Evolutionary conservation across 37 sponge, comb jelly and placozoan species (phyloP).

Genomic region (Ianthella basta): DNA sequence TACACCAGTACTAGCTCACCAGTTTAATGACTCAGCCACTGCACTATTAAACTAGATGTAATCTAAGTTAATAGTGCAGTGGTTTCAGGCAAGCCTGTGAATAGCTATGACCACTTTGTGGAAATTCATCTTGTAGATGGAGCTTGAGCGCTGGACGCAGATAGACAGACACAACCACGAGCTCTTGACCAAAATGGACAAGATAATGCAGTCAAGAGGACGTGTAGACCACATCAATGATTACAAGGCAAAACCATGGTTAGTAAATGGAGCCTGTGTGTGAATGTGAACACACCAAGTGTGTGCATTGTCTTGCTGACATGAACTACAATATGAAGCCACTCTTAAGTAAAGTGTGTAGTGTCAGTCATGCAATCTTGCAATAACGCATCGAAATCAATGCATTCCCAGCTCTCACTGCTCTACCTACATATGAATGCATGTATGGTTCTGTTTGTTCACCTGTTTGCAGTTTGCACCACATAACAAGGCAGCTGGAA

Average conservation of each 20-base stretch:
- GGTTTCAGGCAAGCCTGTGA: too few relatives aligned
- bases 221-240: constrained; percentile 77
- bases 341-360: background rate
- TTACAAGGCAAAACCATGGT: constrained; percentile 74
- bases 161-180: constrained; percentile 70
- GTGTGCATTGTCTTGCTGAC: background rate
- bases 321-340: background rate
- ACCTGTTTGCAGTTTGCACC: constrained; percentile 51
- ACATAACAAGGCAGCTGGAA: constrained; percentile 52
- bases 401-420: too few relatives aligned
- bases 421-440: too few relatives aligned
- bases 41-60: too few relatives aligned
- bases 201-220: constrained; percentile 80
- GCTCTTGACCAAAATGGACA: constrained; percentile 70
- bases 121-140: constrained; percentile 39
- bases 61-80: too few relatives aligned
- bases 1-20: too few relatives aligned
- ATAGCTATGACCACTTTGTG: background rate
- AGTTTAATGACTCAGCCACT: too few relatives aligned
- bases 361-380: too few relatives aligned
- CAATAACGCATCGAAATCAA: too few relatives aligned
- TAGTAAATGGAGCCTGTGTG: background rate
- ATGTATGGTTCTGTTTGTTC: too few relatives aligned
- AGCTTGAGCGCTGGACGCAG: constrained; percentile 47
- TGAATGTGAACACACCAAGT: background rate